phyloP scores from a whole-genome alignment of 2,888 invertebrate species.

The Pheosia tremula region DNA sequence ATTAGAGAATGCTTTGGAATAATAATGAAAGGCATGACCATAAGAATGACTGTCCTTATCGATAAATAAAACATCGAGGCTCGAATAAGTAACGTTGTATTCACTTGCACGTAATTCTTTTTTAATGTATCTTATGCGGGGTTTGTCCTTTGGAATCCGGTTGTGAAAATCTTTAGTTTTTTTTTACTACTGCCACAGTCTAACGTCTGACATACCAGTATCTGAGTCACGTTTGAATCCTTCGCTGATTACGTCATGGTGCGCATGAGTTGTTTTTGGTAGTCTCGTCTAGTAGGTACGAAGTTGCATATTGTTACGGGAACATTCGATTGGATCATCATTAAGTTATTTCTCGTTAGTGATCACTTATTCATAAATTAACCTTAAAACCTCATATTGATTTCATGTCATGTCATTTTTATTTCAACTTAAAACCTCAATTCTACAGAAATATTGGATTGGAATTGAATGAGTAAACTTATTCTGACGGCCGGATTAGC shows the following conservation, averaged over 20 bases:
- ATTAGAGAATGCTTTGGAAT: conserved; percentile 70
- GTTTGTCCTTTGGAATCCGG: conserved; percentile 28
- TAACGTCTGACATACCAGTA: conserved; percentile 45
- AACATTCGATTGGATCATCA: conserved; percentile 30
- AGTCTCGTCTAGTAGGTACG: conserved; percentile 20
- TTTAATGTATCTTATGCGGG: background rate
- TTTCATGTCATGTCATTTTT: no score
- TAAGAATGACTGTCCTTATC: background rate
- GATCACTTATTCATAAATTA: conserved; percentile 15
- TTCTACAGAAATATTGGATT: no score
- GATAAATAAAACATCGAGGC: background rate
- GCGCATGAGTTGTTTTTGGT: conserved; percentile 50
- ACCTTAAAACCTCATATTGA: background rate
- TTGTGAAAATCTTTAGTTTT: conserved; percentile 32
- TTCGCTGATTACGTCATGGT: conserved; percentile 66
- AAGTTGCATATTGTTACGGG: conserved; percentile 25
- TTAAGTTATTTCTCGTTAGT: conserved; percentile 21
- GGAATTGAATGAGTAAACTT: no score
- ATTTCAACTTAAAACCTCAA: no score
- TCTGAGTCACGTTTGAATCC: conserved; percentile 72
- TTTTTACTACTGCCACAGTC: conserved; percentile 28
- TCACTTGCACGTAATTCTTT: background rate
- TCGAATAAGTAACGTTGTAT: background rate
- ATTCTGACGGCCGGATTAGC: no score
- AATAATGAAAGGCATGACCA: conserved; percentile 57